Conservation (phyloP, 2,888 invertebrate species). For the Tuta absoluta region DNA sequence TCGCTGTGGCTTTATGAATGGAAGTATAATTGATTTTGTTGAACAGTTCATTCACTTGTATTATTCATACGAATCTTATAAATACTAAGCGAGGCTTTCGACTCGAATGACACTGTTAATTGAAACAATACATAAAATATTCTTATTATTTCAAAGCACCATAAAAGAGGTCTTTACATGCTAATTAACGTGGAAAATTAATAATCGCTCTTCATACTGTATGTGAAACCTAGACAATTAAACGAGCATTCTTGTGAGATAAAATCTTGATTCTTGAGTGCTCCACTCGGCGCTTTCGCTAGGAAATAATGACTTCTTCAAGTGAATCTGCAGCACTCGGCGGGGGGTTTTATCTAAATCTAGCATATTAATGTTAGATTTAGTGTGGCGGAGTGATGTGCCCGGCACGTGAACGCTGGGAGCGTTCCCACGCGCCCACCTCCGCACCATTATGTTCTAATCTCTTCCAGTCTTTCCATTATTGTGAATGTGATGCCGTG, state of each 20-base stretch:
- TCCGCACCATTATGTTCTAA: slow-evolving; percentile 80
- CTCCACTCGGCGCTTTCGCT: slow-evolving; percentile 41
- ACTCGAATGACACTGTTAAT: slow-evolving; percentile 26
- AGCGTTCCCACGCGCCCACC: slow-evolving; percentile 80
- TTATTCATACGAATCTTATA: slow-evolving; percentile 47
- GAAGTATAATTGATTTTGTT: slow-evolving; percentile 62
- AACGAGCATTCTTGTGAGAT: slow-evolving; percentile 36
- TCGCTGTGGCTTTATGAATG: slow-evolving; percentile 64
- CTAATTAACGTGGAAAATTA: slow-evolving; percentile 34
- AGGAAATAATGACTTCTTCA: slow-evolving; percentile 52
- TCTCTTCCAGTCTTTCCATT: slow-evolving; percentile 77
- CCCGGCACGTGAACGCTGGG: slow-evolving; percentile 77
- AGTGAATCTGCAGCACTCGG: slow-evolving; percentile 43
- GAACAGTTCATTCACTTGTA: slow-evolving; percentile 59
- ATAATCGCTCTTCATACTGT: slow-evolving; percentile 27
- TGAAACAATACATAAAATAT: slow-evolving; percentile 13
- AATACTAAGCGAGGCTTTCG: slow-evolving; percentile 42
- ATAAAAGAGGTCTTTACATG: slow-evolving; percentile 9
- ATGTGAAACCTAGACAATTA: slow-evolving; percentile 33
- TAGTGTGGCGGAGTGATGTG: slow-evolving; percentile 70
- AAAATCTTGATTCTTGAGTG: slow-evolving; percentile 35
- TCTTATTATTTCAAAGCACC: background rate
- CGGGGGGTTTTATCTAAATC: slow-evolving; percentile 64
- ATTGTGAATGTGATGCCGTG: slow-evolving; percentile 66
- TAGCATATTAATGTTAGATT: slow-evolving; percentile 76